Percentiles rank a stretch among this genome's conserved stretches.
These are phyloP conservation scores for Amniataba percoides DNA, from an alignment of 2,797 vertebrate species.

Conservation along the genomic window DNA sequence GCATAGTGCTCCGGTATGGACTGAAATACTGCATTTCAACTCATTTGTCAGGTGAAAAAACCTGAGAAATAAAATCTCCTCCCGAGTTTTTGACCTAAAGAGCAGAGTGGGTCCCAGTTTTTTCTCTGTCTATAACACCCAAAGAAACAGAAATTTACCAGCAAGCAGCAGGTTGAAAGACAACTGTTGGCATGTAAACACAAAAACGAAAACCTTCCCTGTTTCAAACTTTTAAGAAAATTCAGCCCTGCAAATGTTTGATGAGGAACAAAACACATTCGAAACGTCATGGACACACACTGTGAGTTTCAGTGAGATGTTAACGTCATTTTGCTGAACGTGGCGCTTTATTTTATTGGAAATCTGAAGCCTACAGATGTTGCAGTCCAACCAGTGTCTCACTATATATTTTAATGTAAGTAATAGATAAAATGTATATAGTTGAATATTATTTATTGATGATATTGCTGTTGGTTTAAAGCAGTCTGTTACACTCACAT, in stretches of 20 bases:
- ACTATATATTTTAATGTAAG: neutral
- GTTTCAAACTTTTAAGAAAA: neutral
- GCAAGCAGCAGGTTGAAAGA: neutral
- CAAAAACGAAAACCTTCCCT: neutral
- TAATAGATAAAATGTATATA: conserved; percentile 12
- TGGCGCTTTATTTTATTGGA: neutral
- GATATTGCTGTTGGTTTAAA: conserved; percentile 10
- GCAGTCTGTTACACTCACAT: conserved; percentile 20
- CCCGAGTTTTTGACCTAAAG: no score
- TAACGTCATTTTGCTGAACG: neutral
- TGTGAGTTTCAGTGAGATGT: neutral
- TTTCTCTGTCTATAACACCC: neutral
- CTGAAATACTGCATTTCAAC: neutral
- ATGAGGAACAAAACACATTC: neutral
- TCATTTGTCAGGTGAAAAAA: no score
- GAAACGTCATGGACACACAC: neutral
- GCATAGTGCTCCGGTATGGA: neutral
- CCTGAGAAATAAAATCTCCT: no score
- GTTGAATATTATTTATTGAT: conserved; percentile 38
- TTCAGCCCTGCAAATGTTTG: neutral
- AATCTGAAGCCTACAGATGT: neutral
- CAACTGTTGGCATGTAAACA: no score
- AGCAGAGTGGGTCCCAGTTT: neutral
- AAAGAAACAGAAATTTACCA: neutral
- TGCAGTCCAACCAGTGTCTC: neutral